These are phyloP conservation scores for Agonopterix arenella DNA, from an alignment of 2,888 invertebrate species.

Conservation along the genomic window DNA sequence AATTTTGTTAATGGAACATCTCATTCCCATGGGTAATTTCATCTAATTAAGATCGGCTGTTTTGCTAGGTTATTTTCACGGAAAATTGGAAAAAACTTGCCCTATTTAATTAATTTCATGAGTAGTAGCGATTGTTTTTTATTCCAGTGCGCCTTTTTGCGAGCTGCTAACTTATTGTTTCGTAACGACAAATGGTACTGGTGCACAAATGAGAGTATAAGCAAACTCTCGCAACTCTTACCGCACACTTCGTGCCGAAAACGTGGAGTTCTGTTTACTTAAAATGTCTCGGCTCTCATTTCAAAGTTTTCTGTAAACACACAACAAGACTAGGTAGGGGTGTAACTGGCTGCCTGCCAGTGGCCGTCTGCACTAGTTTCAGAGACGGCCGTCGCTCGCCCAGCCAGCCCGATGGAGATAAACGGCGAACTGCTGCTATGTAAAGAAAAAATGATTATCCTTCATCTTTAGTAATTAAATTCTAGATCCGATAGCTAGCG, in stretches of 20 bases:
- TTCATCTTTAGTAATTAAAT: slow-evolving; percentile 29
- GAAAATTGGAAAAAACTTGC: no score
- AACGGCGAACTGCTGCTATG: slow-evolving; percentile 27
- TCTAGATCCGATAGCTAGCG: slow-evolving; percentile 7
- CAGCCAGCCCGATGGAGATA: slow-evolving; percentile 32
- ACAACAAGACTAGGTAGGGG: slow-evolving; percentile 24
- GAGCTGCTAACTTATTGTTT: no score
- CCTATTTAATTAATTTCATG: no score
- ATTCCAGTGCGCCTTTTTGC: no score
- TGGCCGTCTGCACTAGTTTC: slow-evolving; percentile 24
- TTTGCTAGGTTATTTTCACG: no score
- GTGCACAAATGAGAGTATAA: no score
- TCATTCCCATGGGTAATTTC: no score
- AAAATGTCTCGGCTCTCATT: slow-evolving; percentile 1
- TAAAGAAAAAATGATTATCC: slow-evolving; percentile 22
- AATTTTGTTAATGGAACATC: not conserved
- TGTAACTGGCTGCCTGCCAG: slow-evolving; percentile 41
- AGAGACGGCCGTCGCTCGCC: slow-evolving; percentile 15
- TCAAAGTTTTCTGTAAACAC: slow-evolving; percentile 16
- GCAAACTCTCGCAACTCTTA: no score
- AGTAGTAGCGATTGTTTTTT: no score
- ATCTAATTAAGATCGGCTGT: no score
- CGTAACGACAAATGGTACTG: no score
- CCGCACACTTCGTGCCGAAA: no score
- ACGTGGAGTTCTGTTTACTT: not conserved